Evolutionary conservation across 2,113 vertebrate species (phyloP), one percentile per base, ranked within the genome.

Genomic region (Ceyx margarethae): DNA sequence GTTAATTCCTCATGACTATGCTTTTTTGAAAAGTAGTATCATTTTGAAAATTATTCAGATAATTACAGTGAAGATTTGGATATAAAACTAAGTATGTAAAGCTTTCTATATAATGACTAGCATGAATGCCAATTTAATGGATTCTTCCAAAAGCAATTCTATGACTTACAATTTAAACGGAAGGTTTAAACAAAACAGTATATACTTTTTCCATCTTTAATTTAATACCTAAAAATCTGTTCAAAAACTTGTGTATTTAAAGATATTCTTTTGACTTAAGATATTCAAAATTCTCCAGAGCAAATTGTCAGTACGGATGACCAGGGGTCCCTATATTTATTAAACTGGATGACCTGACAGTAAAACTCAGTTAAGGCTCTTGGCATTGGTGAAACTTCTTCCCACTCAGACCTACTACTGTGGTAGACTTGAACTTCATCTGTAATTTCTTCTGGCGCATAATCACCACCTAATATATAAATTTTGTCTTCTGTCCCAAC

Each of bases 391-490:
- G 98, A 97, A 48, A 99, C 98, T 96, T 99, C 99, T 95, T 99
- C 98, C 99, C 99, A 99, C 73, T 99, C 98, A 22, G 98, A 98
- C 90, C 98, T 98, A 65, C 97, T 98, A 42, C 98, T 99, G 67
- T 99, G 98, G 94, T 98, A 99, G 85, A 99, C 99, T 97, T 99
- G 98, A 31, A 98, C 99, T 95, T 99, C 99, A 72, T 99, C 99
- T 22, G 99, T 99, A 95, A 99, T 98, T 97, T 99, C 99, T 67
- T 99, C 98, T 10, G 99, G 99, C 54, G 99, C 99, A 79, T 99
- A 99, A 97, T 99, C 99, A 35, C 99, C 99, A 20, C 99, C 99
- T 87, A 99, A 95, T 91, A 99, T 99, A 91, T 99, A 99, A 96
- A 99, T 99, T 96, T 98, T 98, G 94, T 99, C 98, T 95, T 97